Evolutionary conservation across 2,888 invertebrate genomes (phyloP).

Genomic region (Leptopilina drosophilae): DNA sequence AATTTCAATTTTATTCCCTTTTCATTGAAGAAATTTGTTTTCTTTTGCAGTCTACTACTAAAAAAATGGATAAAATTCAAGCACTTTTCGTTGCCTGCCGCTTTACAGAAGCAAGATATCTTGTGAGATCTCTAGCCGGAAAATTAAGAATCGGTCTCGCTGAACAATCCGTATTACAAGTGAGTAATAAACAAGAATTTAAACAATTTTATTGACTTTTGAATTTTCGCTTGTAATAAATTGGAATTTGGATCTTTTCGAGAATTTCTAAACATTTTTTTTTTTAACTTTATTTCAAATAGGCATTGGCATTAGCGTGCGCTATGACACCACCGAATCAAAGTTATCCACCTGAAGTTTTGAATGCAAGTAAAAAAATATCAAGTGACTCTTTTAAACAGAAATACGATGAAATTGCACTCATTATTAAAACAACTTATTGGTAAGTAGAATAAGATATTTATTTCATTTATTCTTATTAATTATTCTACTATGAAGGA

Average conservation of each 20-base stretch:
- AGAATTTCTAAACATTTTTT: too few relatives aligned
- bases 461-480: background rate
- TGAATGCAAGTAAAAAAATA: conserved; percentile 83
- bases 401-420: conserved; percentile 84
- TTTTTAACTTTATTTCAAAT: conserved; percentile 69
- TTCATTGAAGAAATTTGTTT: conserved; percentile 48
- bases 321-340: conserved; percentile 88
- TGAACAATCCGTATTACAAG: conserved; percentile 93
- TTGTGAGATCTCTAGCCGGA: conserved; percentile 93
- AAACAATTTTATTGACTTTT: too few relatives aligned
- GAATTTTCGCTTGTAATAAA: too few relatives aligned
- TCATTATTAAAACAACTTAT: conserved; percentile 93
- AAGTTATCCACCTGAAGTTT: conserved; percentile 80
- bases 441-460: conserved; percentile 80
- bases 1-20: background rate
- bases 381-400: conserved; percentile 85
- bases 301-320: conserved; percentile 91
- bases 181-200: conserved; percentile 55
- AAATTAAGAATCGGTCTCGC: conserved; percentile 97
- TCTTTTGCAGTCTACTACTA: conserved; percentile 82
- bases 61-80: conserved; percentile 95
- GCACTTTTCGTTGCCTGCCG: conserved; percentile 94
- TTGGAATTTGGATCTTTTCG: too few relatives aligned
- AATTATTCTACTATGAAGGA: background rate
- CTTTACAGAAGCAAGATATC: conserved; percentile 90